Conservation (phyloP, 2,888 invertebrate genomes). For the Hydroisotoma schaefferi region DNA sequence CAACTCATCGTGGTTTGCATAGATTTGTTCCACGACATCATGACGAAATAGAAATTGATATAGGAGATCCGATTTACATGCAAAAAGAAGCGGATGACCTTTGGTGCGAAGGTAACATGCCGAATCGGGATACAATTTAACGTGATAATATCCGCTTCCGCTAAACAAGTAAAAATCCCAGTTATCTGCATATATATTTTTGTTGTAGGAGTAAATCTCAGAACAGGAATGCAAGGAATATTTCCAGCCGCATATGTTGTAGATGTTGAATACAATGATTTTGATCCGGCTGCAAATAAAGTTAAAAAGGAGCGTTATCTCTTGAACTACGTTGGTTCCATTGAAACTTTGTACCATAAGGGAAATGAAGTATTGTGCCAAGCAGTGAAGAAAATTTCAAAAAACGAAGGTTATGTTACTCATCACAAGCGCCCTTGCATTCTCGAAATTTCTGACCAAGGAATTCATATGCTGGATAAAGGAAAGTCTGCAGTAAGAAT, state of each 20-base stretch:
- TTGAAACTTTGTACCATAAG: conserved; percentile 93
- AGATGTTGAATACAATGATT: conserved; percentile 94
- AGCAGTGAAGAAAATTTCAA: conserved; percentile 79
- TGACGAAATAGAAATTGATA: conserved; percentile 94
- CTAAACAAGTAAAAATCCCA: not conserved
- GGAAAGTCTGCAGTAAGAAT: conserved; percentile 67
- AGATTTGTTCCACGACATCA: conserved; percentile 92
- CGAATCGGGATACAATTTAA: not conserved
- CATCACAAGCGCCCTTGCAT: conserved; percentile 72
- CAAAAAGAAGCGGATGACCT: conserved; percentile 94
- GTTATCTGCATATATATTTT: not conserved
- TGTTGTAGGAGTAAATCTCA: conserved; percentile 77
- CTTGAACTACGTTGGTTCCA: conserved; percentile 90
- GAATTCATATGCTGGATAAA: conserved; percentile 89
- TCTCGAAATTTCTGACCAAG: conserved; percentile 92
- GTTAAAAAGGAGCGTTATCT: conserved; percentile 72
- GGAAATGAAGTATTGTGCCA: conserved; percentile 94
- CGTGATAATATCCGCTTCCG: not conserved
- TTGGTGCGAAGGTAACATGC: conserved; percentile 98
- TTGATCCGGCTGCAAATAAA: conserved; percentile 70
- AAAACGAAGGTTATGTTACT: conserved; percentile 54
- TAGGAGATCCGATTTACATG: conserved; percentile 95
- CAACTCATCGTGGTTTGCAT: conserved; percentile 91
- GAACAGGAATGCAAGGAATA: conserved; percentile 88
- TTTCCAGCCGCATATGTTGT: conserved; percentile 97